phyloP scores from a whole-genome alignment of 2,113 vertebrate species.

The Xenotilapia leptura region DNA sequence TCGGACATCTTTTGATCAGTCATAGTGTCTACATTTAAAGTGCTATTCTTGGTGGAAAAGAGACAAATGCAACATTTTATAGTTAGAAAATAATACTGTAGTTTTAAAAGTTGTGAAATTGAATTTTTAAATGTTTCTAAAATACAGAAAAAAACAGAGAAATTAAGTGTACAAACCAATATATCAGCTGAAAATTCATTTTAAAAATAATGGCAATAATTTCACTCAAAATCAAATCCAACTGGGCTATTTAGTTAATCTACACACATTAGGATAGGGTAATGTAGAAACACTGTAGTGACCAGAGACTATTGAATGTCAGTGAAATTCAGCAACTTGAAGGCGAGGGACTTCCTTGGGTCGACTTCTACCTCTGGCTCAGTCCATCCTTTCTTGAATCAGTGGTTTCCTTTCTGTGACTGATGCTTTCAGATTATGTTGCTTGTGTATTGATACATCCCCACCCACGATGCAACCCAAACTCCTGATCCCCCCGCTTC shows the following conservation, averaged over 20 bases:
- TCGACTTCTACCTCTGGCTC: neutral
- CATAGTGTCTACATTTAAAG: neutral
- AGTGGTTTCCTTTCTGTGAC: neutral
- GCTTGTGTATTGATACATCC: neutral
- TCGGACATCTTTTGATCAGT: neutral
- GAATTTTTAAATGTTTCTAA: neutral
- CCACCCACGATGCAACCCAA: neutral
- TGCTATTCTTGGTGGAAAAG: neutral
- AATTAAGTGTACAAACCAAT: neutral
- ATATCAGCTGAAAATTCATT: neutral
- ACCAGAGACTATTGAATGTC: neutral
- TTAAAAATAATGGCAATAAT: neutral
- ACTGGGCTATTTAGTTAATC: neutral
- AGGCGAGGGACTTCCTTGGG: neutral
- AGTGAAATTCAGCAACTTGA: neutral
- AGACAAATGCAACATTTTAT: neutral
- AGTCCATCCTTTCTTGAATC: neutral
- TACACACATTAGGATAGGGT: neutral
- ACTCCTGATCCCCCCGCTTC: neutral
- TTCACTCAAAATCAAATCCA: neutral
- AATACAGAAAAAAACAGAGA: neutral
- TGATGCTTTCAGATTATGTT: neutral
- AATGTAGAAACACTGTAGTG: neutral
- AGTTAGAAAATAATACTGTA: neutral
- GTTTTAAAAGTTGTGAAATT: neutral